Conservation (phyloP, 2,113 vertebrate species). For the Amblyopsis rosae region DNA sequence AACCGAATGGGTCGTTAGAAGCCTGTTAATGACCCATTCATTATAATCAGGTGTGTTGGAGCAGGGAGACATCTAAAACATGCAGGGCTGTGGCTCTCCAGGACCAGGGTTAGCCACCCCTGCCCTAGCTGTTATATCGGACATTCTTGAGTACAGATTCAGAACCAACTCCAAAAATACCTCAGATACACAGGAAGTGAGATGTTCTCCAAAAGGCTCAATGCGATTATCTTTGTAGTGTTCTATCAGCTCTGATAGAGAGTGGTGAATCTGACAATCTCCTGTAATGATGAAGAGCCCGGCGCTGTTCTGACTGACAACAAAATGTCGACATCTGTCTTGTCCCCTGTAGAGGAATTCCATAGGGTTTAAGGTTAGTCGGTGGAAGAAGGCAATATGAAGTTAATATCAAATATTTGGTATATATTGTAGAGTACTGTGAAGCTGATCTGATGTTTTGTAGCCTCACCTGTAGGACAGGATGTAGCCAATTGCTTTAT, state of each 20-base stretch:
- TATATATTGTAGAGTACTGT: no score
- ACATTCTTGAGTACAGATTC: no score
- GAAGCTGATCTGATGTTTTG: no score
- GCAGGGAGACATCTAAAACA: no score
- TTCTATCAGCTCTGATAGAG: slow-evolving; percentile 74
- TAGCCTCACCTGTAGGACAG: slow-evolving; percentile 84
- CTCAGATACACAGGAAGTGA: slow-evolving; percentile 73
- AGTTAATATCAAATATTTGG: no score
- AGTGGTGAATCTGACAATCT: slow-evolving; percentile 69
- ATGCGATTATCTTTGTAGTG: slow-evolving; percentile 77
- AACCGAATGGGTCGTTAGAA: no score
- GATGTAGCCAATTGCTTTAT: slow-evolving; percentile 83
- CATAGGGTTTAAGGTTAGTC: neutral
- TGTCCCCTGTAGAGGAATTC: slow-evolving; percentile 70
- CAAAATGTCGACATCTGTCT: slow-evolving; percentile 84
- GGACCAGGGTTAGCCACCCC: no score
- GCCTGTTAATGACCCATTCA: no score
- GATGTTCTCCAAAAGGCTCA: slow-evolving; percentile 82
- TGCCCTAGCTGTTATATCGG: no score
- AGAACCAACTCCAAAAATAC: slow-evolving; percentile 55
- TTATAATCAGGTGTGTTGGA: no score
- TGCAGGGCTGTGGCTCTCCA: no score
- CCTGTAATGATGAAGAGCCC: slow-evolving; percentile 78
- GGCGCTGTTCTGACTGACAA: slow-evolving; percentile 77
- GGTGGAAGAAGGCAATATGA: neutral